Conservation (phyloP, 2,797 vertebrate genomes). For the Coregonus suidteri region DNA sequence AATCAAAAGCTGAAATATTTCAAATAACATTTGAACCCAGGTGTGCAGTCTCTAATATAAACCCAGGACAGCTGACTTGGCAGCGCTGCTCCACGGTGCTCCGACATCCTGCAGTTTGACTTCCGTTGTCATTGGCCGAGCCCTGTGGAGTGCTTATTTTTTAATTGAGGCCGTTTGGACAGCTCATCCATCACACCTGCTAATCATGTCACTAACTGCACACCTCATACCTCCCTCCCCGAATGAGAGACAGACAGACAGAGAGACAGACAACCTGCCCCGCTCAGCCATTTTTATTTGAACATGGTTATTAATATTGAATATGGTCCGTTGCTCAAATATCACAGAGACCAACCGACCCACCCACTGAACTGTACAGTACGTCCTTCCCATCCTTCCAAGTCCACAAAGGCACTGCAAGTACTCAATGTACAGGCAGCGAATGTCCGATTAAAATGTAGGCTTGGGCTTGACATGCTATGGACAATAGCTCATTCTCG, state of each 20-base stretch:
- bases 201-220: constrained; percentile 52
- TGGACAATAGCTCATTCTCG: neutral
- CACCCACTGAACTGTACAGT: too few species aligned
- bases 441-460: neutral
- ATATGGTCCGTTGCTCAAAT: too few species aligned
- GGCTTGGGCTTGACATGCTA: neutral
- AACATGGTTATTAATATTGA: too few species aligned
- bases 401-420: too few species aligned
- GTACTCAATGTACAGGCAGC: too few species aligned
- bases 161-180: constrained; percentile 48
- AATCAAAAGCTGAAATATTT: too few species aligned
- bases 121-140: constrained; percentile 23
- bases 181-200: constrained; percentile 35
- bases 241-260: too few species aligned
- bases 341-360: too few species aligned
- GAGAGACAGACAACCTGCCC: neutral
- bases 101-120: constrained; percentile 38
- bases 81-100: constrained; percentile 7
- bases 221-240: neutral
- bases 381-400: too few species aligned
- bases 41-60: neutral
- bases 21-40: neutral
- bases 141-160: constrained; percentile 40
- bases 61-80: constrained; percentile 46
- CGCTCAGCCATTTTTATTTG: neutral